Base-by-base conservation (phyloP, 2,888 invertebrate genomes). In the Campaea margaritaria region DNA sequence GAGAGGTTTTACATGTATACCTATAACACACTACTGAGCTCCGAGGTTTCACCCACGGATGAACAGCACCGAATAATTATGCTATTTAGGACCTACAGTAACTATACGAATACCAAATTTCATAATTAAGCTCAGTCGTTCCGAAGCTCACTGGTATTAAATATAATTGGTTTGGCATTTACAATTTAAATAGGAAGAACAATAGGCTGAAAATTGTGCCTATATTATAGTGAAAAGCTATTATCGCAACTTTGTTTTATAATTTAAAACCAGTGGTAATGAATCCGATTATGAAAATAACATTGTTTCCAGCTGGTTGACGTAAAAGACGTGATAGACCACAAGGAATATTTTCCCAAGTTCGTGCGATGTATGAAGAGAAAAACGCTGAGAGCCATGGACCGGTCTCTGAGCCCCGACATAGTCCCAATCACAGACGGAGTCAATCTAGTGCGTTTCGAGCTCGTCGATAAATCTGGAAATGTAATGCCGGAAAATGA, bases 361-460 rank as follows among this genome's bases (percentile, higher is more conserved):
- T 90, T 93, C 67, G 76, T 89, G 51, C 79, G 88, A 48, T 94
- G 94, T 69, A 87, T 94, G 82, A 93, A 93, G 75, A 83, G 89
- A 55, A 93, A 93, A 70, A 87, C 93, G 46, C 70, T 95, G 69
- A 85, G 89, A 46, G 93, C 94, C 2, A 84, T 96, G 65, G 95
- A 96, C 76, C 87, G 93, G 14, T 86, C 94, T 0, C 85, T 95
- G 55, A 87, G 87, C 10, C 89, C 93, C 4, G 94, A 95, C 67
- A 84, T 94, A 41, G 95, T 96, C 58, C 93, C 94, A 0, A 77
- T 96, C 11, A 90, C 93, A 14, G 93, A 94, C 42, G 95, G 95
- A 5, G 87, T 96, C 44, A 93, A 94, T 67, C 83, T 96, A 46
- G 93, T 95, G 21, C 89, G 93, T 31, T 93, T 91, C 64, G 89